phyloP scores from a whole-genome alignment of 2,888 invertebrate genomes.

The Hemaris fuciformis region DNA sequence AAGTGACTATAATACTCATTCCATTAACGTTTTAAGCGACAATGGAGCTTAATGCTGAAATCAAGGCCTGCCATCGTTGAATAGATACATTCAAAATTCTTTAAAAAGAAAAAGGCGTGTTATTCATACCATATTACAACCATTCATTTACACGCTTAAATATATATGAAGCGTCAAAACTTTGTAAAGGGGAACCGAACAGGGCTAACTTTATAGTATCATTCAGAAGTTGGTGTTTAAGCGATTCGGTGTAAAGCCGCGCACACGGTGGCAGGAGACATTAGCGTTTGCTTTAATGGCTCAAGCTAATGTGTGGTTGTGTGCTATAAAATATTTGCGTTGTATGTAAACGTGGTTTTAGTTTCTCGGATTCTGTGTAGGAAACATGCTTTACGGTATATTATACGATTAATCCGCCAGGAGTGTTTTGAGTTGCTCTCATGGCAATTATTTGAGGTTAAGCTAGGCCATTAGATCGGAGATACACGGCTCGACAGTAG shows the following conservation, averaged over 20 bases:
- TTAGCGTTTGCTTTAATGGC: slow-evolving; percentile 3
- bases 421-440: too few species aligned
- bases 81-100: slow-evolving; percentile 30
- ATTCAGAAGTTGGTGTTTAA: slow-evolving; percentile 45
- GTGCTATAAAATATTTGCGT: not conserved
- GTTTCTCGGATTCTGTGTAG: too few species aligned
- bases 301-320: not conserved
- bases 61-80: not conserved
- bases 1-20: not conserved
- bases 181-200: slow-evolving; percentile 42
- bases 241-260: slow-evolving; percentile 29
- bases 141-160: slow-evolving; percentile 52
- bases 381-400: too few species aligned
- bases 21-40: slow-evolving; percentile 13
- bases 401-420: too few species aligned
- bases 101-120: slow-evolving; percentile 28
- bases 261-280: slow-evolving; percentile 8
- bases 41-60: slow-evolving; percentile 10
- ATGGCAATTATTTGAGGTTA: too few species aligned
- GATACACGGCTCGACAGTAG: too few species aligned
- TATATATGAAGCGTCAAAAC: slow-evolving; percentile 62
- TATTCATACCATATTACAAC: slow-evolving; percentile 37
- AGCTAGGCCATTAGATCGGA: too few species aligned
- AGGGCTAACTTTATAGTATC: slow-evolving; percentile 49
- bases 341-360: not conserved